A percentile compares a stretch with the other conserved stretches of the same genome.
These are phyloP conservation scores for Parelbella ahira DNA, from an alignment of 2,888 invertebrate genomes.

Conservation along the genomic window DNA sequence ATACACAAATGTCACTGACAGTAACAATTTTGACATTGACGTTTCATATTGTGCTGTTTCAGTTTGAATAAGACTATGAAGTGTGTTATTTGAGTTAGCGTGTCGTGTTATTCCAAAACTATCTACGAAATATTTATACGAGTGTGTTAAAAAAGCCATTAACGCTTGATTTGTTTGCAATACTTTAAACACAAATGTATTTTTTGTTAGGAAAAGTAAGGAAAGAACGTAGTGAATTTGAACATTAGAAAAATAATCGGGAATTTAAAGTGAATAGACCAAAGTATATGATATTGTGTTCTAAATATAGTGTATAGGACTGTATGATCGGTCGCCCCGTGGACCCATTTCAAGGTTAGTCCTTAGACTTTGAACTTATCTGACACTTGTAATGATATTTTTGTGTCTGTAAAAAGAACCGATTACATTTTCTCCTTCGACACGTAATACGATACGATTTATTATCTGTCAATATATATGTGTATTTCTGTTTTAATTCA, in stretches of 20 bases:
- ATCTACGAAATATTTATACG: conserved; percentile 13
- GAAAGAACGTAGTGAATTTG: too few species aligned
- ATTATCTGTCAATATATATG: too few species aligned
- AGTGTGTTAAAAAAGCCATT: conserved; percentile 3
- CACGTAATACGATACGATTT: too few species aligned
- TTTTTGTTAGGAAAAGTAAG: too few species aligned
- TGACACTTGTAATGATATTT: too few species aligned
- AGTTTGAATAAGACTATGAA: conserved; percentile 15
- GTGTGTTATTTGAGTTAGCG: conserved; percentile 10
- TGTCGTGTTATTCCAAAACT: conserved; percentile 11
- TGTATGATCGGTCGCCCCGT: conserved; percentile 1
- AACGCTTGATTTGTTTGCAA: too few species aligned
- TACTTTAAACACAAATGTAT: too few species aligned
- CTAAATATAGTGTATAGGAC: conserved; percentile 27
- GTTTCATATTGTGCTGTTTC: conserved; percentile 5
- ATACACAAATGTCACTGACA: not conserved
- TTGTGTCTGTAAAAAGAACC: too few species aligned
- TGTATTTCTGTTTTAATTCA: too few species aligned
- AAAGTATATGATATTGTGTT: conserved; percentile 11
- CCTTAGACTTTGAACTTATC: conserved; percentile 36
- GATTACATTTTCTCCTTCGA: too few species aligned
- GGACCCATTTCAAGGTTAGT: conserved; percentile 37
- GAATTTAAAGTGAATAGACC: conserved; percentile 5
- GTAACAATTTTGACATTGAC: conserved; percentile 6
- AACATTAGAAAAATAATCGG: not conserved